Conservation (phyloP, 2,113 vertebrate species). For the Leiothrix lutea region DNA sequence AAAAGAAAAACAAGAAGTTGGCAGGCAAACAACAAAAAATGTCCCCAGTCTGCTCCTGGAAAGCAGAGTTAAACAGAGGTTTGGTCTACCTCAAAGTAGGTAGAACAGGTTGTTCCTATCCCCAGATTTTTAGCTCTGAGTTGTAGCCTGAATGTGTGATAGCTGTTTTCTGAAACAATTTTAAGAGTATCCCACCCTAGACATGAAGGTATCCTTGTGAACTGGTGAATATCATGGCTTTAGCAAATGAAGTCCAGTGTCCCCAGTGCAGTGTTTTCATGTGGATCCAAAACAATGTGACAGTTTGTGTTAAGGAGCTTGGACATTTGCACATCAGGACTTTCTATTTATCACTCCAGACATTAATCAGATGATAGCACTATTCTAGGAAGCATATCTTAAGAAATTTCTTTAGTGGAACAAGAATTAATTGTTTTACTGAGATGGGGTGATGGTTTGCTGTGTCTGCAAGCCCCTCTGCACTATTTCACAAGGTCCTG, state of each 20-base stretch:
- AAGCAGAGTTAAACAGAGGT: background rate
- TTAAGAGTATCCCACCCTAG: background rate
- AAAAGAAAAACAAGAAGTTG: background rate
- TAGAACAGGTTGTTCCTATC: background rate
- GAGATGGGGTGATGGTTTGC: background rate
- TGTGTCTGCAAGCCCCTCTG: background rate
- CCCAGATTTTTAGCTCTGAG: background rate
- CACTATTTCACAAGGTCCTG: background rate
- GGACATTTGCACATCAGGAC: background rate
- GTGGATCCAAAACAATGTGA: background rate
- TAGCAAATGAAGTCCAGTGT: background rate
- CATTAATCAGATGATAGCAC: background rate
- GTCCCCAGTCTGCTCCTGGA: background rate
- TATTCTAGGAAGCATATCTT: background rate
- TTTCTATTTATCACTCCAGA: background rate
- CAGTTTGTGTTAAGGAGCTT: background rate
- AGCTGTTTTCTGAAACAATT: background rate
- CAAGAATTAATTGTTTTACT: background rate
- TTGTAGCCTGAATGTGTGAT: background rate
- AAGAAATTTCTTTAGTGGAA: background rate
- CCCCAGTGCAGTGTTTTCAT: background rate
- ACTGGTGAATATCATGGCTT: background rate
- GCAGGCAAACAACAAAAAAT: background rate
- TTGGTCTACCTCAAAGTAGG: background rate
- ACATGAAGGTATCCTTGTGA: background rate